Conservation (phyloP, 1,140 invertebrate species). For the Heliconius congener region DNA sequence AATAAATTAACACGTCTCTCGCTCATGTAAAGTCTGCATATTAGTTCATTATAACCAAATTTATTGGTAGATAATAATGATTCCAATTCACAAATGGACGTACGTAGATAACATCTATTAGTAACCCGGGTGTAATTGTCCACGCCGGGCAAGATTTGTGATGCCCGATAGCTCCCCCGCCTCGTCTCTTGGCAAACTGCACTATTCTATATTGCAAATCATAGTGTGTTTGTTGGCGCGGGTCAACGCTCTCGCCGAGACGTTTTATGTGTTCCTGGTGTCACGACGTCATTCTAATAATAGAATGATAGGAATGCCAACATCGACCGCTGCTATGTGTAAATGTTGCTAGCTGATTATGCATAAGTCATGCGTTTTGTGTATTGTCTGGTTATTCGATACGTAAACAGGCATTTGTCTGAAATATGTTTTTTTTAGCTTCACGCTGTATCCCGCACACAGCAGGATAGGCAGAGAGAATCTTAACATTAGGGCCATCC, state of each 20-base stretch:
- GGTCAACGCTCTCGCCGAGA: constrained; percentile 73
- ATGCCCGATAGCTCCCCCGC: constrained; percentile 62
- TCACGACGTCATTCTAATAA: constrained; percentile 78
- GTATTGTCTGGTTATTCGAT: constrained; percentile 5
- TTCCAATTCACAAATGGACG: constrained; percentile 47
- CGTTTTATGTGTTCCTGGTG: constrained; percentile 79
- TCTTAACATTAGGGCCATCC: too few species aligned
- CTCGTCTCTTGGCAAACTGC: constrained; percentile 77
- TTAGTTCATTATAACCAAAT: constrained; percentile 61
- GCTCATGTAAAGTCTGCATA: constrained; percentile 42
- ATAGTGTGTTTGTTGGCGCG: constrained; percentile 76
- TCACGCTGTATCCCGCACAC: too few species aligned
- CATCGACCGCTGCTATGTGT: constrained; percentile 69
- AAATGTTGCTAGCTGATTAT: constrained; percentile 52
- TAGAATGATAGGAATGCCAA: constrained; percentile 76
- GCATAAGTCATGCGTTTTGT: constrained; percentile 32
- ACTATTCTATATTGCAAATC: constrained; percentile 76
- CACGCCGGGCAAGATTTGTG: constrained; percentile 22
- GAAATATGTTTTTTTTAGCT: neutral
- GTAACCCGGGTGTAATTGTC: constrained; percentile 24
- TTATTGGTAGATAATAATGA: constrained; percentile 47
- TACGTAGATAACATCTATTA: constrained; percentile 26
- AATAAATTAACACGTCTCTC: constrained; percentile 50
- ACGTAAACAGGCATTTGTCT: neutral
- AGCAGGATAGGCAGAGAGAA: too few species aligned